phyloP scores from a whole-genome alignment of 2,888 invertebrate species.

The Apeira syringaria region DNA sequence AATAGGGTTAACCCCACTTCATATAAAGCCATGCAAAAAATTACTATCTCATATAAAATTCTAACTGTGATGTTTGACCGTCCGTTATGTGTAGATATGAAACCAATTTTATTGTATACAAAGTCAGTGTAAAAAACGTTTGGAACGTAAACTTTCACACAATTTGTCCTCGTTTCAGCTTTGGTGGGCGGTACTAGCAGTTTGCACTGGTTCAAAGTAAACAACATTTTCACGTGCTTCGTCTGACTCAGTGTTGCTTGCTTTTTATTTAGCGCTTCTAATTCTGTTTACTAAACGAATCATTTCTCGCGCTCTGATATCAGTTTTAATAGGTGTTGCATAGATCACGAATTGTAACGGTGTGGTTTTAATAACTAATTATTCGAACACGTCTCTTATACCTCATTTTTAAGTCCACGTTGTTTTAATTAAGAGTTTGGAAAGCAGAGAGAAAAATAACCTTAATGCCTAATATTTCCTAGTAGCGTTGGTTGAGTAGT shows the following conservation, averaged over 20 bases:
- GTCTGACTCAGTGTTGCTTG: constrained; percentile 70
- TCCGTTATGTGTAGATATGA: constrained; percentile 4
- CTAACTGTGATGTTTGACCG: no score
- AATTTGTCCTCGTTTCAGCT: constrained; percentile 69
- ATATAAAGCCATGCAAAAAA: no score
- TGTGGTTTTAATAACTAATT: neutral
- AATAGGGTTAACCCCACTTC: no score
- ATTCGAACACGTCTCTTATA: neutral
- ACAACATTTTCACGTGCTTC: constrained; percentile 67
- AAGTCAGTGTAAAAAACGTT: no score
- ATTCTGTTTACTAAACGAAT: constrained; percentile 69
- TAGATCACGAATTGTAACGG: constrained; percentile 6
- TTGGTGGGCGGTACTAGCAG: constrained; percentile 79
- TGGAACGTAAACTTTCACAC: constrained; percentile 20
- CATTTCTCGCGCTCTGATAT: constrained; percentile 44
- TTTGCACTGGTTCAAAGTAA: constrained; percentile 74
- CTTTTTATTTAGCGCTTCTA: constrained; percentile 70
- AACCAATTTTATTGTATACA: neutral
- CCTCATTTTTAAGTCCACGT: no score
- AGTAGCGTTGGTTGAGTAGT: no score
- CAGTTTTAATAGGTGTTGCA: constrained; percentile 36
- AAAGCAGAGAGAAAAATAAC: no score
- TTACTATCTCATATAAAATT: no score
- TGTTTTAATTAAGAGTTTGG: no score
- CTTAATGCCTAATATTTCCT: no score